Conservation (phyloP, 2,797 vertebrate genomes). For the Paramormyrops hopkinsi region DNA sequence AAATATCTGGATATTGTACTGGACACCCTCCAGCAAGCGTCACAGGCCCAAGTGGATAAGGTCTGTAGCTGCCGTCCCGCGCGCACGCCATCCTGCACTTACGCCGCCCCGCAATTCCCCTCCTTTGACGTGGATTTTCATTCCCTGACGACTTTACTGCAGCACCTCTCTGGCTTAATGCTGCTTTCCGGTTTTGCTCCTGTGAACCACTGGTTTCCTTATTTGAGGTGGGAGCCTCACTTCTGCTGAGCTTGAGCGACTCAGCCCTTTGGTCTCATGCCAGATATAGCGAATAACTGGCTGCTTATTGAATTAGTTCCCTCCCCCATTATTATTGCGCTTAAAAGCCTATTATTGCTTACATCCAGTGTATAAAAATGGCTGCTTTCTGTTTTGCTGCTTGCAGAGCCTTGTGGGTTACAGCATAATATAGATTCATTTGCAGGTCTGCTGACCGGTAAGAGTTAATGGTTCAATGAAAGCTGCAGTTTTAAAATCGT, state of each 20-base stretch:
- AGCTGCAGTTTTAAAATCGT: not conserved
- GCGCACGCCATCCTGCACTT: too few species aligned
- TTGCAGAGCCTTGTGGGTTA: not conserved
- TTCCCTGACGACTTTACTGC: not conserved
- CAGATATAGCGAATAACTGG: not conserved
- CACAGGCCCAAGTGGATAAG: conserved; percentile 96
- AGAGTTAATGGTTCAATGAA: not conserved
- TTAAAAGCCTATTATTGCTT: not conserved
- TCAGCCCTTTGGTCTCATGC: not conserved
- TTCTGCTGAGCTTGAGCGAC: not conserved
- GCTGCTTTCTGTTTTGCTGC: not conserved
- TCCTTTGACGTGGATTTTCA: not conserved
- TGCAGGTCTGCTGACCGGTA: not conserved
- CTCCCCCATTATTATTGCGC: not conserved
- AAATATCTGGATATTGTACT: conserved; percentile 94
- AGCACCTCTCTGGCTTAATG: not conserved
- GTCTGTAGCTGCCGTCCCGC: conserved; percentile 44
- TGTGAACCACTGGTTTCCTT: not conserved
- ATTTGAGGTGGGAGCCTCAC: not conserved
- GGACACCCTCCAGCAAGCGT: conserved; percentile 93
- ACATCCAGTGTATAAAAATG: not conserved
- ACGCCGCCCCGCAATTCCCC: too few species aligned
- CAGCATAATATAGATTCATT: not conserved
- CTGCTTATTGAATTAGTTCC: not conserved
- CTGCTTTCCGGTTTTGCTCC: not conserved